These are phyloP conservation scores for Seira sanloemensis DNA, from an alignment of 2,888 invertebrate genomes.

Conservation along the genomic window DNA sequence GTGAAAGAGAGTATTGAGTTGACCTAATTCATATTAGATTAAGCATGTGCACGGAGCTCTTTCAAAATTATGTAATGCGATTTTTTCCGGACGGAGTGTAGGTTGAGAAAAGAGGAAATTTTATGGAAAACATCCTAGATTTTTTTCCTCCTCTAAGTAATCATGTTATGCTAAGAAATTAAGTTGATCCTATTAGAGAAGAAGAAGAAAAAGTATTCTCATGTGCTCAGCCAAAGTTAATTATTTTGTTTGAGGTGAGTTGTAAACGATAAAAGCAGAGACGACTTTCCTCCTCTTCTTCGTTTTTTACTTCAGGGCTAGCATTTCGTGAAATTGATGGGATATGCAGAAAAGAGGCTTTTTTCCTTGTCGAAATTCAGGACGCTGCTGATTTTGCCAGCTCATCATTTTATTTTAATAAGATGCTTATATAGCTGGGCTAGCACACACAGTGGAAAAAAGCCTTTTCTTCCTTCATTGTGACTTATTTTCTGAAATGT, in stretches of 20 bases:
- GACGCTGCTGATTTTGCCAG: constrained; percentile 9
- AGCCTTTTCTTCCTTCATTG: constrained; percentile 4
- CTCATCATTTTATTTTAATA: constrained; percentile 19
- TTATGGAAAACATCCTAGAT: not conserved
- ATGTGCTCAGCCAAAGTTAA: constrained; percentile 1
- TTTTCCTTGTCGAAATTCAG: not conserved
- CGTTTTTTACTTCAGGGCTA: not conserved
- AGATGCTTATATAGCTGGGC: not conserved
- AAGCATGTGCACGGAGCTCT: not conserved
- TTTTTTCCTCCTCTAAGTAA: constrained; percentile 17
- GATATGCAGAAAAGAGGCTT: not conserved
- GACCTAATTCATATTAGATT: not conserved
- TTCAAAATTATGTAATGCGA: too few species aligned
- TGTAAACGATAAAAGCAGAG: not conserved
- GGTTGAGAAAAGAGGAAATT: not conserved
- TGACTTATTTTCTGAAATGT: constrained; percentile 2
- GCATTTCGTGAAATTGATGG: not conserved
- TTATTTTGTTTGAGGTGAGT: constrained; percentile 1
- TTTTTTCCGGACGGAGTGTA: too few species aligned
- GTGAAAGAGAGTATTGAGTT: too few species aligned
- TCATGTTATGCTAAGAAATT: constrained; percentile 8
- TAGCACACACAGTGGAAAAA: not conserved
- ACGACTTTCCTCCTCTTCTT: not conserved
- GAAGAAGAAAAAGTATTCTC: not conserved
- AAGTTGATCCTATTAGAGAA: not conserved